Conservation (phyloP, 2,797 vertebrate species). For the Lutjanus argentimaculatus region DNA sequence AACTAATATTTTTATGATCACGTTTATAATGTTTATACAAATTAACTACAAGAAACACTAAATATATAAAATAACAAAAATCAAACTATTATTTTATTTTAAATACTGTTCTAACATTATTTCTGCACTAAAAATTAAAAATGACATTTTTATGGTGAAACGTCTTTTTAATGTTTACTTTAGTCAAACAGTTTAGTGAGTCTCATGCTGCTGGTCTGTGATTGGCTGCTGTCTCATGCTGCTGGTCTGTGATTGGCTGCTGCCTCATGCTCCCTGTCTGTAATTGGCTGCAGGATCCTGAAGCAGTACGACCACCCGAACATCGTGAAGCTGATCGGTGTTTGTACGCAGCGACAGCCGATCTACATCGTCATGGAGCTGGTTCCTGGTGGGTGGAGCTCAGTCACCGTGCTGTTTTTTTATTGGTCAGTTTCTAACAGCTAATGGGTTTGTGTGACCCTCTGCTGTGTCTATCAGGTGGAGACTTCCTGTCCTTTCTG, state of each 20-base stretch:
- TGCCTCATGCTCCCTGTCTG: slow-evolving; percentile 37
- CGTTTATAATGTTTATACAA: too few relatives aligned
- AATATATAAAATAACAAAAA: too few relatives aligned
- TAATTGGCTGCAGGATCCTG: slow-evolving; percentile 90
- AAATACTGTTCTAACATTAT: too few relatives aligned
- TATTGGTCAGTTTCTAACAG: slow-evolving; percentile 5
- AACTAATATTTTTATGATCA: too few relatives aligned
- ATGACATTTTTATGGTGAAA: too few relatives aligned
- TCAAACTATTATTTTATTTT: too few relatives aligned
- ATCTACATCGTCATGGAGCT: slow-evolving; percentile 99
- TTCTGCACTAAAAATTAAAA: too few relatives aligned
- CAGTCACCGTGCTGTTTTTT: neutral
- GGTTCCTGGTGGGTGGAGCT: slow-evolving; percentile 88
- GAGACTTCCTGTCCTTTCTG: slow-evolving; percentile 96
- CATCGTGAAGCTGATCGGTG: slow-evolving; percentile 97
- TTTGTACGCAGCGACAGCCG: slow-evolving; percentile 96
- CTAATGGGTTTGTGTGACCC: slow-evolving; percentile 3
- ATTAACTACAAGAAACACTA: too few relatives aligned
- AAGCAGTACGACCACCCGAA: slow-evolving; percentile 98
- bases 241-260: slow-evolving; percentile 13
- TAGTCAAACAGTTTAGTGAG: neutral
- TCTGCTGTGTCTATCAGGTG: slow-evolving; percentile 83
- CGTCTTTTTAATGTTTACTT: too few relatives aligned
- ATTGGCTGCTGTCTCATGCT: slow-evolving; percentile 18
- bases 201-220: neutral